Conservation (phyloP, 1,140 invertebrate species). For the Apis florea region DNA sequence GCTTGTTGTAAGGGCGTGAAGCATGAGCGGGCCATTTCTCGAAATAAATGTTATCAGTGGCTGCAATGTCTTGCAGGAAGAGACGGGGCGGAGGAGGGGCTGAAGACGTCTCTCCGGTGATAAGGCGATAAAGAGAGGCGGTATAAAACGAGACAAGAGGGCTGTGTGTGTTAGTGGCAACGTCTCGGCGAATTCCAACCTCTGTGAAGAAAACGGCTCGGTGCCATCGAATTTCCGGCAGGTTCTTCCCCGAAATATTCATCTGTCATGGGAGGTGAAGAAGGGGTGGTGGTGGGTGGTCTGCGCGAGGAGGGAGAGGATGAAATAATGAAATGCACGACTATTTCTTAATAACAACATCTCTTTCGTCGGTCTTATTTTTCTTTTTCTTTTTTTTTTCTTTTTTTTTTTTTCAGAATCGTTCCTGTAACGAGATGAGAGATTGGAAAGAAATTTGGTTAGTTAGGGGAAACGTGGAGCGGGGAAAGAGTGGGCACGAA, state of each 20-base stretch:
- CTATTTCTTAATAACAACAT: neutral
- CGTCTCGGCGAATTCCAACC: slow-evolving; percentile 48
- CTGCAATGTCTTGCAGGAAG: slow-evolving; percentile 56
- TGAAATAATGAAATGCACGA: slow-evolving; percentile 7
- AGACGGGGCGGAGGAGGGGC: slow-evolving; percentile 9
- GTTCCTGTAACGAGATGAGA: too few relatives aligned
- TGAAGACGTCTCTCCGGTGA: slow-evolving; percentile 64
- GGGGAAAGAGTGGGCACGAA: neutral
- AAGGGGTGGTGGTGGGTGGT: slow-evolving; percentile 16
- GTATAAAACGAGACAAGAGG: slow-evolving; percentile 64
- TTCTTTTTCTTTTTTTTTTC: neutral
- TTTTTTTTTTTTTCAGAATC: too few relatives aligned
- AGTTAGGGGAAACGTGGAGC: neutral
- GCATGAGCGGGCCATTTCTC: slow-evolving; percentile 39
- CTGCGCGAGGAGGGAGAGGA: slow-evolving; percentile 25
- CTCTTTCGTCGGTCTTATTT: neutral
- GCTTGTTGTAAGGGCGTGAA: slow-evolving; percentile 18
- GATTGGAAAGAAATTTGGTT: slow-evolving; percentile 4
- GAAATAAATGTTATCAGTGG: slow-evolving; percentile 68
- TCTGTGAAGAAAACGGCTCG: slow-evolving; percentile 53
- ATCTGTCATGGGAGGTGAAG: slow-evolving; percentile 28
- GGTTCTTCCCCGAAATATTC: slow-evolving; percentile 48
- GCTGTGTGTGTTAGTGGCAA: slow-evolving; percentile 56
- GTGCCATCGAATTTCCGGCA: slow-evolving; percentile 61
- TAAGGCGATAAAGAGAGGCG: slow-evolving; percentile 67